phyloP scores from a whole-genome alignment of 1,140 invertebrate genomes.

The Alviniconcha marisindica region DNA sequence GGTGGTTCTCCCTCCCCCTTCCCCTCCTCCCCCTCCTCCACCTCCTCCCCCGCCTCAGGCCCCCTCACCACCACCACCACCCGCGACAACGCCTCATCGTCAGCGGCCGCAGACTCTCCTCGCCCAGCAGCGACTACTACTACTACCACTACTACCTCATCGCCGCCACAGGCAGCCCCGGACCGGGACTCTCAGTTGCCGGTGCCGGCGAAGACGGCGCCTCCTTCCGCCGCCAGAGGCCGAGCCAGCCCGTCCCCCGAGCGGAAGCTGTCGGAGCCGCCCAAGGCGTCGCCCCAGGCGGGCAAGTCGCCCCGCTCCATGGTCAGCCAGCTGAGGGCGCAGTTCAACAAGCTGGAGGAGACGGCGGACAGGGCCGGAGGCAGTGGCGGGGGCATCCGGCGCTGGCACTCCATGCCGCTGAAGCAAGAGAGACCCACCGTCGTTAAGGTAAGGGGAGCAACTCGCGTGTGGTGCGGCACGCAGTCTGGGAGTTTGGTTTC shows the following conservation, averaged over 20 bases:
- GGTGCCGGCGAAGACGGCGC: not conserved
- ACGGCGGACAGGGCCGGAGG: not conserved
- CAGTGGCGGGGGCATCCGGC: not conserved
- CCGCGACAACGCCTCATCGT: no score
- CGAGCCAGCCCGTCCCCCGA: not conserved
- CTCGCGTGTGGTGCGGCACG: not conserved
- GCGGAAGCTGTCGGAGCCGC: conserved; percentile 20
- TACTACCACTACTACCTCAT: not conserved
- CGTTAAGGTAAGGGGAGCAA: conserved; percentile 17
- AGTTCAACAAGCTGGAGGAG: conserved; percentile 5
- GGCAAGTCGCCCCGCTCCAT: not conserved
- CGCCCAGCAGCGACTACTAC: no score
- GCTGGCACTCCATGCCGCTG: conserved; percentile 24
- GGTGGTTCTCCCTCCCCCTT: not conserved
- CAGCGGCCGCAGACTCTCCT: no score
- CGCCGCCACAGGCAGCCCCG: not conserved
- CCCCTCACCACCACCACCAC: no score
- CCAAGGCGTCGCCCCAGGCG: not conserved
- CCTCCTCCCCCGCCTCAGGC: not conserved
- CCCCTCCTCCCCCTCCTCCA: not conserved
- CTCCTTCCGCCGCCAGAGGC: not conserved
- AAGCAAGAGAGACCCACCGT: conserved; percentile 27
- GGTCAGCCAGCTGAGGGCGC: conserved; percentile 26
- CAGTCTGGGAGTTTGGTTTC: not conserved
- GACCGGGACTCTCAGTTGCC: not conserved